A percentile compares a stretch with the other conserved stretches of the same genome.
Conservation (phyloP, 2,888 invertebrate genomes). For the Tipula helvola region DNA sequence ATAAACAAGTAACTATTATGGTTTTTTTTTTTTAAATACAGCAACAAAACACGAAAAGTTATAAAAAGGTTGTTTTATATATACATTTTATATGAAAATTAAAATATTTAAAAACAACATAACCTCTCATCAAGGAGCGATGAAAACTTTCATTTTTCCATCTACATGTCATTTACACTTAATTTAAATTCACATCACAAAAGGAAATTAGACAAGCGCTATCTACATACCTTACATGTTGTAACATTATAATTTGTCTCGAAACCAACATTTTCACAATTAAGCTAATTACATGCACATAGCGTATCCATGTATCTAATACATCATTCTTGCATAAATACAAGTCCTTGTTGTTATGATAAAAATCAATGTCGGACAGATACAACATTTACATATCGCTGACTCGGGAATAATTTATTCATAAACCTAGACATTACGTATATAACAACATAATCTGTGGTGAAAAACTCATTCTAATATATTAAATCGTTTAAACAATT, state of each 20-base stretch:
- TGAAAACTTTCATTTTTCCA: neutral
- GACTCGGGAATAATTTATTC: neutral
- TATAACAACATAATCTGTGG: neutral
- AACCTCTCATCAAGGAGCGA: neutral
- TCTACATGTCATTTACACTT: slow-evolving; percentile 32
- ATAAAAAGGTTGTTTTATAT: neutral
- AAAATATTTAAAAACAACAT: neutral
- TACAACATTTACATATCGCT: neutral
- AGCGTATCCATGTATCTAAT: neutral
- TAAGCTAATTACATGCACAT: neutral
- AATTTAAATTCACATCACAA: slow-evolving; percentile 36
- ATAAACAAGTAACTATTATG: slow-evolving; percentile 4
- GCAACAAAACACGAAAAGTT: neutral
- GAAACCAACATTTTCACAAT: neutral
- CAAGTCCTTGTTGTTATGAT: neutral
- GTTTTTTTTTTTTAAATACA: neutral
- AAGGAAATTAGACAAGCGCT: neutral
- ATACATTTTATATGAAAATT: neutral
- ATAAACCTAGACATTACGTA: neutral
- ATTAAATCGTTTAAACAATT: neutral
- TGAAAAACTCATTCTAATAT: neutral
- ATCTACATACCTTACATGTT: neutral
- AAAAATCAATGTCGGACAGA: neutral
- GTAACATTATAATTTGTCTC: neutral
- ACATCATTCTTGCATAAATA: neutral